Conservation (phyloP, 2,888 invertebrate genomes). For the Oscheius sp. region DNA sequence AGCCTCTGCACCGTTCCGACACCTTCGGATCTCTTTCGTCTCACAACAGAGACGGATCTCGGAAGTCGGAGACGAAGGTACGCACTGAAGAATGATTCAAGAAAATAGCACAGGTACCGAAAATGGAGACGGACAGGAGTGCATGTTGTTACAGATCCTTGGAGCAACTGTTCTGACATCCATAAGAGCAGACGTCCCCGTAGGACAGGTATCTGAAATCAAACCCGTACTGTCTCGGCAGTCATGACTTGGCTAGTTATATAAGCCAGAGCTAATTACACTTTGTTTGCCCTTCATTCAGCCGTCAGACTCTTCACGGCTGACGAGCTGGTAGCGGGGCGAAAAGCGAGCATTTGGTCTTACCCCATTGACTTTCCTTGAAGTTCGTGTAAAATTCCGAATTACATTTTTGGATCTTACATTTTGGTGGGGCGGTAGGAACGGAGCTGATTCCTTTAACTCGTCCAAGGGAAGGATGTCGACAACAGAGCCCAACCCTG, state of each 20-base stretch:
- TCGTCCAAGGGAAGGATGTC: slow-evolving; percentile 45
- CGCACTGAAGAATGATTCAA: slow-evolving; percentile 25
- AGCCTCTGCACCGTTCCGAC: slow-evolving; percentile 39
- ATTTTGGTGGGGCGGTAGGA: slow-evolving; percentile 2
- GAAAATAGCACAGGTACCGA: slow-evolving; percentile 3
- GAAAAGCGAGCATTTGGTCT: too few species aligned
- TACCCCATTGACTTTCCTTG: slow-evolving; percentile 2
- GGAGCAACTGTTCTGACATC: slow-evolving; percentile 11
- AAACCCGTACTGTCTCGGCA: neutral
- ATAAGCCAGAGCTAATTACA: neutral
- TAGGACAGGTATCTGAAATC: slow-evolving; percentile 31
- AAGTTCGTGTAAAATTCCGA: neutral
- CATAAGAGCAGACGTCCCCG: slow-evolving; percentile 8
- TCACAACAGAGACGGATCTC: slow-evolving; percentile 34
- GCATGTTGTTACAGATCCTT: slow-evolving; percentile 9
- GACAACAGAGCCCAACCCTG: slow-evolving; percentile 54
- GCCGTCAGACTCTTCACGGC: too few species aligned
- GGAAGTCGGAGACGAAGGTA: neutral
- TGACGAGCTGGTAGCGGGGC: too few species aligned
- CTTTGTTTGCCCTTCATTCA: too few species aligned
- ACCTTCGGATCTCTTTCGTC: slow-evolving; percentile 6
- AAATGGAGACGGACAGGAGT: slow-evolving; percentile 31
- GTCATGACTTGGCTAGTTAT: neutral
- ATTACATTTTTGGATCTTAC: neutral
- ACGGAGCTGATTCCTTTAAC: neutral